These are phyloP conservation scores for Hoplodrina ambigua DNA, from an alignment of 2,888 invertebrate species.

Conservation along the genomic window DNA sequence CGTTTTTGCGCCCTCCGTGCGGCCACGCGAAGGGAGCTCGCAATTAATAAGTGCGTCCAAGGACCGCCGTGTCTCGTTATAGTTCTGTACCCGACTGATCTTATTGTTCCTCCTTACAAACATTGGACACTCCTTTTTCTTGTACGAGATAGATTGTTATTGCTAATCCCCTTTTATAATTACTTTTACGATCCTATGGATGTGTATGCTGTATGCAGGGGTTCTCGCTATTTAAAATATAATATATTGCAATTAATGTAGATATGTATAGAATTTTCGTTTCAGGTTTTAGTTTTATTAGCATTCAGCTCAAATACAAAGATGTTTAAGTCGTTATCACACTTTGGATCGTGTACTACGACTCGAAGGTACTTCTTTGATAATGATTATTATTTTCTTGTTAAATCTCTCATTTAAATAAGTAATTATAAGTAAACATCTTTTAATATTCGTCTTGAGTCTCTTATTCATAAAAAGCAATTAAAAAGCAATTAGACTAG, in stretches of 20 bases:
- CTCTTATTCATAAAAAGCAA: slow-evolving; percentile 83
- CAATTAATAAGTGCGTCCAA: slow-evolving; percentile 88
- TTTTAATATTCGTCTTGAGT: slow-evolving; percentile 65
- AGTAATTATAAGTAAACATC: slow-evolving; percentile 59
- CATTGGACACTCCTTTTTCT: slow-evolving; percentile 80
- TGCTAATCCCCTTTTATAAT: slow-evolving; percentile 58
- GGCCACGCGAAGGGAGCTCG: slow-evolving; percentile 84
- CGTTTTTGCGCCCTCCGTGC: slow-evolving; percentile 88
- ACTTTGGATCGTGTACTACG: neutral
- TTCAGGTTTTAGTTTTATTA: neutral
- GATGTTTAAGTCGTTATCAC: neutral
- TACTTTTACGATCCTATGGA: slow-evolving; percentile 18
- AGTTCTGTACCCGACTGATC: slow-evolving; percentile 49
- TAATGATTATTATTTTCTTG: slow-evolving; percentile 24
- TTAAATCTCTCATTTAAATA: slow-evolving; percentile 52
- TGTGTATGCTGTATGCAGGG: slow-evolving; percentile 5
- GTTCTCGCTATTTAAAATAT: neutral
- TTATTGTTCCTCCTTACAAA: slow-evolving; percentile 59
- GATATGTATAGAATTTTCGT: neutral
- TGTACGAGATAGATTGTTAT: slow-evolving; percentile 72
- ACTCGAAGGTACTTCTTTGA: neutral
- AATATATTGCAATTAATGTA: neutral
- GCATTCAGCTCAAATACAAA: neutral
- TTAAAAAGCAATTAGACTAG: slow-evolving; percentile 89
- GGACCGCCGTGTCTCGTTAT: slow-evolving; percentile 66